A percentile compares a stretch with the other conserved stretches of the same genome.
Conservation (phyloP, 2,113 vertebrate species). For the Podarcis raffonei region DNA sequence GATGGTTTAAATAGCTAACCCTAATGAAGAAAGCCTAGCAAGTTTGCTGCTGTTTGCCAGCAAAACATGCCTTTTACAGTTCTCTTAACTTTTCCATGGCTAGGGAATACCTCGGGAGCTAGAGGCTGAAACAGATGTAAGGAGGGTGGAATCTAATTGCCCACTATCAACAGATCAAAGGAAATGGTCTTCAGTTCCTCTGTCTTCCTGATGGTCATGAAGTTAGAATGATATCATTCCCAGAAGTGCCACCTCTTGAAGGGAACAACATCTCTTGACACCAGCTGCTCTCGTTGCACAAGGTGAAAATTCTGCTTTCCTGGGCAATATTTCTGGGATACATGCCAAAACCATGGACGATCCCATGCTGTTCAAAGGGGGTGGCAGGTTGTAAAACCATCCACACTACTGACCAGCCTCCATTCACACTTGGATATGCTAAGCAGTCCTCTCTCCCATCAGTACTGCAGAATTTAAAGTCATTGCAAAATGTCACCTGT, state of each 20-base stretch:
- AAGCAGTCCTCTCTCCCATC: not conserved
- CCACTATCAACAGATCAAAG: not conserved
- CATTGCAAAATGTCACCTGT: not conserved
- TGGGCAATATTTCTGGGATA: slow-evolving; percentile 54
- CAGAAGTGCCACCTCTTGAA: slow-evolving; percentile 22
- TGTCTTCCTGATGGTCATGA: not conserved
- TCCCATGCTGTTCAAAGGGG: slow-evolving; percentile 49
- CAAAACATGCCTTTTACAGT: slow-evolving; percentile 74
- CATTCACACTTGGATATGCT: not conserved
- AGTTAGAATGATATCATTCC: slow-evolving; percentile 10
- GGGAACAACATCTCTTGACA: slow-evolving; percentile 21
- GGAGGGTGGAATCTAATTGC: not conserved
- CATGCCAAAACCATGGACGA: slow-evolving; percentile 31
- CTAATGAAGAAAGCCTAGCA: slow-evolving; percentile 79
- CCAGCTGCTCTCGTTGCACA: slow-evolving; percentile 18
- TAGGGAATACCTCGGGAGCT: slow-evolving; percentile 39
- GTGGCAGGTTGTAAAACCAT: slow-evolving; percentile 50
- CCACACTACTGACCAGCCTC: not conserved
- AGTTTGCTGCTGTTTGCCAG: slow-evolving; percentile 76
- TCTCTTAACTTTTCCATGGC: slow-evolving; percentile 56
- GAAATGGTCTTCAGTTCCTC: slow-evolving; percentile 5
- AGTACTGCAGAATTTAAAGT: fast-evolving
- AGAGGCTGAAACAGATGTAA: slow-evolving; percentile 39
- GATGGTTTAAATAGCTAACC: slow-evolving; percentile 76
- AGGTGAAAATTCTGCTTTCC: slow-evolving; percentile 47